A percentile compares a stretch with the other conserved stretches of the same genome.
Evolutionary conservation across 2,888 invertebrate genomes (phyloP).

Genomic region (Melinaea marsaeus): DNA sequence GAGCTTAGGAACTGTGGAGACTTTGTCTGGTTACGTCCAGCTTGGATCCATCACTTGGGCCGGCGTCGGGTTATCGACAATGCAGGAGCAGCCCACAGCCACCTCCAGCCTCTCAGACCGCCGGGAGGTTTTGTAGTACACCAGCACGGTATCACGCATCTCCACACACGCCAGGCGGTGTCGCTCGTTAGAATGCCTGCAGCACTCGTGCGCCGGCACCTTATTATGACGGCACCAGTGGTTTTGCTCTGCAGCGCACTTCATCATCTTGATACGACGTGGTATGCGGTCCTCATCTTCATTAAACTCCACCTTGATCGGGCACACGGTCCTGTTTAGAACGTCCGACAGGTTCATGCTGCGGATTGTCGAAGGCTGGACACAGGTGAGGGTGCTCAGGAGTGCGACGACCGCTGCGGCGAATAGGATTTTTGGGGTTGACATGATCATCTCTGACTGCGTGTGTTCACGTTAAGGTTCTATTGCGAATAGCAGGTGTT

Average conservation of each 20-base stretch:
- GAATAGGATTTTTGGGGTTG: slow-evolving; percentile 29
- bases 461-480: slow-evolving; percentile 43
- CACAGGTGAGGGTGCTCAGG: slow-evolving; percentile 31
- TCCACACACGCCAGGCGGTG: slow-evolving; percentile 62
- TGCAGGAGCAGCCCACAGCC: slow-evolving; percentile 67
- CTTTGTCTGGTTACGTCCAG: slow-evolving; percentile 28
- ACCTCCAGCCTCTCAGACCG: slow-evolving; percentile 43
- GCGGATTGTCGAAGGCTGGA: slow-evolving; percentile 31
- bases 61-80: slow-evolving; percentile 45
- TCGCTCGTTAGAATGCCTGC: slow-evolving; percentile 50
- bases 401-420: slow-evolving; percentile 33
- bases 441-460: slow-evolving; percentile 31
- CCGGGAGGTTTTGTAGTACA: slow-evolving; percentile 44
- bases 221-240: slow-evolving; percentile 49
- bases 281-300: slow-evolving; percentile 54
- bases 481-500: slow-evolving; percentile 49
- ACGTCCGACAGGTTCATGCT: slow-evolving; percentile 49
- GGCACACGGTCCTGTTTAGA: slow-evolving; percentile 61
- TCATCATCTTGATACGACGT: slow-evolving; percentile 60
- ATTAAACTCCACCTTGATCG: slow-evolving; percentile 53
- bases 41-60: slow-evolving; percentile 36
- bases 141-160: slow-evolving; percentile 63
- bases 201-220: slow-evolving; percentile 57
- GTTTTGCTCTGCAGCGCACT: slow-evolving; percentile 54
- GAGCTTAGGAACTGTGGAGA: slow-evolving; percentile 41